These are phyloP conservation scores for Lepus timidus DNA, from an alignment of 2,113 vertebrate genomes.

Conservation along the genomic window DNA sequence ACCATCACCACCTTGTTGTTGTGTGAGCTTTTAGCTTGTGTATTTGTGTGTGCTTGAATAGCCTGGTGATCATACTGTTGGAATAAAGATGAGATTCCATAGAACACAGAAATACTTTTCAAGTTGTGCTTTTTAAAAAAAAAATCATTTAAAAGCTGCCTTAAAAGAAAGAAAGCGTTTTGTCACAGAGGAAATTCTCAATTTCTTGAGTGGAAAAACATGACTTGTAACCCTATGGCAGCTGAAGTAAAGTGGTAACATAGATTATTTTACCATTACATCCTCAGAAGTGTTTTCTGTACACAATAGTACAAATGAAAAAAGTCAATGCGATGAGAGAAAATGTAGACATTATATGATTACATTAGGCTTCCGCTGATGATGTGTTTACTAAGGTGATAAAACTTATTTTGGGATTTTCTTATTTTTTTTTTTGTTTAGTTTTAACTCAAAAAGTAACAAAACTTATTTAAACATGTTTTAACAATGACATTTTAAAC, in stretches of 20 bases:
- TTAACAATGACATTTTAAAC: not conserved
- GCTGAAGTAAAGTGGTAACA: not conserved
- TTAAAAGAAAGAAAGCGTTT: not conserved
- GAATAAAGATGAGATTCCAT: not conserved
- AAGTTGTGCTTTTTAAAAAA: not conserved
- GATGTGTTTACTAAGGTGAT: not conserved
- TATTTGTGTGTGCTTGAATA: not conserved
- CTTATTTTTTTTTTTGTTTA: not conserved
- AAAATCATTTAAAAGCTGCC: no score
- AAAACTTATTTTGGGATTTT: conserved; percentile 17
- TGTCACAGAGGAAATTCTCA: not conserved
- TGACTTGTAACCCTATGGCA: not conserved
- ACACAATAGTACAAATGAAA: not conserved
- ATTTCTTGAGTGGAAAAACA: not conserved
- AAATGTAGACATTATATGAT: not conserved
- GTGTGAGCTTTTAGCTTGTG: not conserved
- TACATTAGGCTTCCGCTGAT: not conserved
- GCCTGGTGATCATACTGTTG: not conserved
- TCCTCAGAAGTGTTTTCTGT: not conserved
- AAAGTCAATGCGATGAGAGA: not conserved
- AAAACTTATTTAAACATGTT: not conserved
- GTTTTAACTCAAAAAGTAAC: not conserved
- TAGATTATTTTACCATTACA: not conserved
- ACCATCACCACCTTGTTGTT: not conserved
- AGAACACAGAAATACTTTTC: not conserved